Evolutionary conservation across 2,888 invertebrate genomes (phyloP).

Genomic region (Plagodis dolabraria): DNA sequence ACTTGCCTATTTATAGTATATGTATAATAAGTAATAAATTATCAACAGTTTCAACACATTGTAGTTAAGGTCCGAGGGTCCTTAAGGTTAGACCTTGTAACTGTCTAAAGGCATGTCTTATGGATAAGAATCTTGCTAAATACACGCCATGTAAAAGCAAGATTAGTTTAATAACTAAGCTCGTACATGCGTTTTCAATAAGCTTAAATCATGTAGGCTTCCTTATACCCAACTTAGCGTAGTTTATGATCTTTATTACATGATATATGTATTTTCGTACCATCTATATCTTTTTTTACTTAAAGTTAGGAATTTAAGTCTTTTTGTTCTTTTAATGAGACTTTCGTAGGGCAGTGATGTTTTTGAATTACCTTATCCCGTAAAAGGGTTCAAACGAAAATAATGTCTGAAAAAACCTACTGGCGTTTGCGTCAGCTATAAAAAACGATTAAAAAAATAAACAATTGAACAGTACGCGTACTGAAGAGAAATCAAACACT

Average conservation of each 20-base stretch:
- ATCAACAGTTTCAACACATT: slow-evolving; percentile 11
- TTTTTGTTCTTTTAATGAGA: too few relatives aligned
- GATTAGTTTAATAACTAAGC: slow-evolving; percentile 28
- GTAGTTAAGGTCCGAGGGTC: slow-evolving; percentile 21
- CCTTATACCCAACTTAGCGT: slow-evolving; percentile 13
- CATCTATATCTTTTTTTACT: too few relatives aligned
- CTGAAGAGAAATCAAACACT: too few relatives aligned
- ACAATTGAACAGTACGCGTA: too few relatives aligned
- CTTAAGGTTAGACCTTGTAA: slow-evolving; percentile 20
- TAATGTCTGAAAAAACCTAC: too few relatives aligned
- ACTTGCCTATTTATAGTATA: too few relatives aligned
- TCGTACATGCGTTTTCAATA: slow-evolving; percentile 23
- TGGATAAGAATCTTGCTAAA: slow-evolving; percentile 30
- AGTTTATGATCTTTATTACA: slow-evolving; percentile 5
- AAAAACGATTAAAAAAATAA: too few relatives aligned
- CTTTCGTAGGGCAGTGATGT: too few relatives aligned
- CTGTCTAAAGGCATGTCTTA: slow-evolving; percentile 22
- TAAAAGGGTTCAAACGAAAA: too few relatives aligned
- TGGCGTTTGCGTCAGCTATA: too few relatives aligned
- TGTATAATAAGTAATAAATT: background rate
- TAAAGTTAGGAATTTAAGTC: too few relatives aligned
- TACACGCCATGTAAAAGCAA: slow-evolving; percentile 23
- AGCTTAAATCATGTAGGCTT: slow-evolving; percentile 20
- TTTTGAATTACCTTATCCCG: too few relatives aligned
- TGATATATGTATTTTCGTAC: background rate